A percentile compares a stretch with the other conserved stretches of the same genome.
phyloP scores from a whole-genome alignment of 2,888 invertebrate genomes.

The Tenthredo distinguenda region DNA sequence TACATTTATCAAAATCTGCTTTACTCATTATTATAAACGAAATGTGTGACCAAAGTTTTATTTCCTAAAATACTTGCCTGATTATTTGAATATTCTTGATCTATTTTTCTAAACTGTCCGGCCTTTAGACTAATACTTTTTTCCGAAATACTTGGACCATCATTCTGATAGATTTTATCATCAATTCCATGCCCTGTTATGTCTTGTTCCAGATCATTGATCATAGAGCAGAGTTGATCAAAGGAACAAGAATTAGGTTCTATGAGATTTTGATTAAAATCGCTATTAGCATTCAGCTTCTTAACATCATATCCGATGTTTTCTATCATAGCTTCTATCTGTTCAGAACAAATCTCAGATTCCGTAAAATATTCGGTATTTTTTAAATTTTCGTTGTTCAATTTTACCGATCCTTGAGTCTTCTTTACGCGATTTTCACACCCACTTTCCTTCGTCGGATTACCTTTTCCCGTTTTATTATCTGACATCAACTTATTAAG shows the following conservation, averaged over 20 bases:
- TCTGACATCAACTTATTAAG: slow-evolving; percentile 54
- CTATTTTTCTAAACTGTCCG: slow-evolving; percentile 19
- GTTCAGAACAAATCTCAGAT: not conserved
- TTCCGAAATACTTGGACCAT: slow-evolving; percentile 10
- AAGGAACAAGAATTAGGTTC: slow-evolving; percentile 67
- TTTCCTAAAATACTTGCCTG: slow-evolving; percentile 57
- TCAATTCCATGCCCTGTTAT: slow-evolving; percentile 20
- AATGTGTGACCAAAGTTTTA: not conserved
- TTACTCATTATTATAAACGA: too few relatives aligned
- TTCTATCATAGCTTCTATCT: slow-evolving; percentile 38
- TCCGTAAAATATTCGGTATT: not conserved
- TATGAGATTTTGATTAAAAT: slow-evolving; percentile 70
- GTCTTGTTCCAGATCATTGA: slow-evolving; percentile 68
- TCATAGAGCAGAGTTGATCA: slow-evolving; percentile 70
- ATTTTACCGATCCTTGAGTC: slow-evolving; percentile 1
- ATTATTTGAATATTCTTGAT: slow-evolving; percentile 51
- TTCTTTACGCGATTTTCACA: slow-evolving; percentile 8
- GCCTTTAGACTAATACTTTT: not conserved
- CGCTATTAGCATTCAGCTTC: slow-evolving; percentile 56
- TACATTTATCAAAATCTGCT: not conserved
- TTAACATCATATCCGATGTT: slow-evolving; percentile 44
- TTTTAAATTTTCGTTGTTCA: not conserved
- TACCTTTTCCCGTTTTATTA: slow-evolving; percentile 27
- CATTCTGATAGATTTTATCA: not conserved
- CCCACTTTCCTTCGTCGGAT: slow-evolving; percentile 20